phyloP scores from a whole-genome alignment of 2,888 invertebrate genomes.

The Scaptomyza parva region DNA sequence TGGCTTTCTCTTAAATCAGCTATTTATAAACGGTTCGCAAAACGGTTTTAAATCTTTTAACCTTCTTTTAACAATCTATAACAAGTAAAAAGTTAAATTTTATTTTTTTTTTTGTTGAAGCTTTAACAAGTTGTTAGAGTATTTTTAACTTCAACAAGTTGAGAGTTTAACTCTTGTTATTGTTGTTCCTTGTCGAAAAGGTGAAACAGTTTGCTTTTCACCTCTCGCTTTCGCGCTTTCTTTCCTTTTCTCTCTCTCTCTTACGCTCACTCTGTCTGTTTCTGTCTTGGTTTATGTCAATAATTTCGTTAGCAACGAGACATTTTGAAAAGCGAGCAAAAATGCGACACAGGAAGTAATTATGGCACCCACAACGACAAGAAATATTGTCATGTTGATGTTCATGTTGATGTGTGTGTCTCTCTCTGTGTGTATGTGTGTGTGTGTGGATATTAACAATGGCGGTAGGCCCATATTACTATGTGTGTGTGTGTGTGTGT shows the following conservation, averaged over 20 bases:
- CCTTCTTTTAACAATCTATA: no score
- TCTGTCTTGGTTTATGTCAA: slow-evolving; percentile 59
- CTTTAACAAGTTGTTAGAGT: background rate
- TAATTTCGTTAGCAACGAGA: slow-evolving; percentile 61
- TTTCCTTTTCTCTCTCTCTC: background rate
- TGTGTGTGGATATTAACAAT: slow-evolving; percentile 47
- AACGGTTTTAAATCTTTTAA: no score
- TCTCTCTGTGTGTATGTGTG: slow-evolving; percentile 7
- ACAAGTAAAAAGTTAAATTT: background rate
- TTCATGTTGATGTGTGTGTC: slow-evolving; percentile 5
- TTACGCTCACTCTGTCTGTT: no score
- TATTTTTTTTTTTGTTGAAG: background rate
- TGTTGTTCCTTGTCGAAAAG: no score
- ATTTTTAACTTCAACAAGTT: background rate
- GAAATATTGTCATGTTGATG: slow-evolving; percentile 29
- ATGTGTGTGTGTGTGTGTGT: slow-evolving; percentile 19
- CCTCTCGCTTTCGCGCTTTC: no score
- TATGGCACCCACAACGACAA: slow-evolving; percentile 48
- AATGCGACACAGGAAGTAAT: slow-evolving; percentile 61
- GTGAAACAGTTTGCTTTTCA: no score
- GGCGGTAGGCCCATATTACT: background rate
- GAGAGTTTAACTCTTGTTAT: background rate
- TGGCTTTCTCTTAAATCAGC: no score
- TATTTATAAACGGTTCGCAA: no score
- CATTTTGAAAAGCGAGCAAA: slow-evolving; percentile 34